A percentile compares a stretch with the other conserved stretches of the same genome.
phyloP scores from a whole-genome alignment of 2,888 invertebrate genomes.

The Yponomeuta evonymella region DNA sequence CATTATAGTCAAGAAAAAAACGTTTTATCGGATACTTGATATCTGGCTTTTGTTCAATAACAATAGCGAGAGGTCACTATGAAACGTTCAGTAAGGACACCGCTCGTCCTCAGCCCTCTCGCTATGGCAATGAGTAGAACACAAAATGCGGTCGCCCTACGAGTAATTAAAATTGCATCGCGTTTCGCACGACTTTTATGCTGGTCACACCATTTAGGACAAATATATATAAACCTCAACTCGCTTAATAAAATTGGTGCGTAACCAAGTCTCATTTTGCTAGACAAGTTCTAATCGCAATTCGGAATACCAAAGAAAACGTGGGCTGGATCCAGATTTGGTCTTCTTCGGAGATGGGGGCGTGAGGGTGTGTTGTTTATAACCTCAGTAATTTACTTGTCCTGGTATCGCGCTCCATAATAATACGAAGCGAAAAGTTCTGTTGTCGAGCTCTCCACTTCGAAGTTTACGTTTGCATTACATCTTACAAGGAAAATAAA shows the following conservation, averaged over 20 bases:
- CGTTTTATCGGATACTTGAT: too few species aligned
- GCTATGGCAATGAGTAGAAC: slow-evolving; percentile 32
- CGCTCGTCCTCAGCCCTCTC: slow-evolving; percentile 13
- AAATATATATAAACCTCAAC: slow-evolving; percentile 17
- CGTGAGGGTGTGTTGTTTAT: too few species aligned
- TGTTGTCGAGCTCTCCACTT: background rate
- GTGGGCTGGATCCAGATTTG: too few species aligned
- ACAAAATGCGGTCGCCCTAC: slow-evolving; percentile 39
- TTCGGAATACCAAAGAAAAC: too few species aligned
- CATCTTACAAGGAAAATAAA: slow-evolving; percentile 7
- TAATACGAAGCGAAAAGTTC: slow-evolving; percentile 24
- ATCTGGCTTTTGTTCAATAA: background rate
- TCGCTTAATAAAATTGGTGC: background rate
- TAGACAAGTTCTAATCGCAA: too few species aligned
- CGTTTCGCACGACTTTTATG: slow-evolving; percentile 54
- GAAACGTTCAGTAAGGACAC: slow-evolving; percentile 10
- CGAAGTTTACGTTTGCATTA: background rate
- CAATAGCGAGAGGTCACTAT: background rate
- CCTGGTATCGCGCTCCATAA: background rate
- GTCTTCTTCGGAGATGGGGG: too few species aligned
- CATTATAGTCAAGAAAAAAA: too few species aligned
- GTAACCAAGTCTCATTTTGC: background rate
- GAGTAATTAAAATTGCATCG: slow-evolving; percentile 42
- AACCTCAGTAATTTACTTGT: too few species aligned
- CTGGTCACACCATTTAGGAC: slow-evolving; percentile 48